Evolutionary conservation across 2,888 invertebrate genomes (phyloP).

Genomic region (Ichneumoninae sp.): DNA sequence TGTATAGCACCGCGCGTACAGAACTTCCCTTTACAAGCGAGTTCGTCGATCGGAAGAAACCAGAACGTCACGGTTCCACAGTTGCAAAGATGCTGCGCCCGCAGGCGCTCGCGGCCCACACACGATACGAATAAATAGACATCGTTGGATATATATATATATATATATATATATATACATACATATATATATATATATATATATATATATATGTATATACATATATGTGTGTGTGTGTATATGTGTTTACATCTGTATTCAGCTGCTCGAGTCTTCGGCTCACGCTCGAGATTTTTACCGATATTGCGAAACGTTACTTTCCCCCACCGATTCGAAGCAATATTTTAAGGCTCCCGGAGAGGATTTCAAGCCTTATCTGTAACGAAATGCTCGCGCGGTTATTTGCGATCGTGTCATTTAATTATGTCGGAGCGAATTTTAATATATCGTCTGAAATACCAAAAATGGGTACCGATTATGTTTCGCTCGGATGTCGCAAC

Average conservation of each 20-base stretch:
- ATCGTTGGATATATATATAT: neutral
- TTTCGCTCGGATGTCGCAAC: neutral
- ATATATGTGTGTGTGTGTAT: neutral
- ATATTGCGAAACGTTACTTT: constrained; percentile 27
- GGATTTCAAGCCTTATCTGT: neutral
- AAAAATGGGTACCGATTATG: neutral
- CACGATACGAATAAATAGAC: constrained; percentile 23
- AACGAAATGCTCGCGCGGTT: neutral
- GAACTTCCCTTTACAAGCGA: constrained; percentile 24
- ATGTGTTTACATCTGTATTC: neutral
- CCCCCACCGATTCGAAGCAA: constrained; percentile 12
- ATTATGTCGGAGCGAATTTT: neutral
- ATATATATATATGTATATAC: too few species aligned
- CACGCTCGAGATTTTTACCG: constrained; percentile 35
- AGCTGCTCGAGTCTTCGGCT: constrained; percentile 11
- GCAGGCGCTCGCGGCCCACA: constrained; percentile 1
- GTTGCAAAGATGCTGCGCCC: constrained; percentile 29
- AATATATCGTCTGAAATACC: neutral
- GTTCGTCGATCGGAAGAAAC: constrained; percentile 58
- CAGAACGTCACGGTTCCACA: constrained; percentile 42
- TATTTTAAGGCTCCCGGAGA: neutral
- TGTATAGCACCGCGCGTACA: neutral
- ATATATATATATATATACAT: too few species aligned
- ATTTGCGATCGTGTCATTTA: neutral
- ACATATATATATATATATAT: too few species aligned